Evolutionary conservation across 2,888 invertebrate genomes (phyloP).

Genomic region (Strigamia maritima): DNA sequence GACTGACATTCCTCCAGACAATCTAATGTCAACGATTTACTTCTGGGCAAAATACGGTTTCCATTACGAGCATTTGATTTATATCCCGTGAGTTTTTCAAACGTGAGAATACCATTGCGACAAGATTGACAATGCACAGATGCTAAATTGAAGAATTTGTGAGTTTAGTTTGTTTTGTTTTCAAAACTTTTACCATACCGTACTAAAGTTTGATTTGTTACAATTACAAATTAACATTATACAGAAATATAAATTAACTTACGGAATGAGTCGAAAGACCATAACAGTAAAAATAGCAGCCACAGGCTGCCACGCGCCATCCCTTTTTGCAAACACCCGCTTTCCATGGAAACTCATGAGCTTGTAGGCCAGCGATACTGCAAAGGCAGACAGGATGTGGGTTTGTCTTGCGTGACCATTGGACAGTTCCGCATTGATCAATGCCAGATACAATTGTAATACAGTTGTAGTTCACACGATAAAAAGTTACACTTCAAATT

Average conservation of each 20-base stretch:
- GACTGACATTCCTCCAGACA: conserved; percentile 5
- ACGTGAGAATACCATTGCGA: not conserved
- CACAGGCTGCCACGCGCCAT: conserved; percentile 25
- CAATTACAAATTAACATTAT: no score
- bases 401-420: conserved; percentile 18
- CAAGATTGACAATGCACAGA: not conserved
- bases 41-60: not conserved
- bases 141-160: not conserved
- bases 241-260: not conserved
- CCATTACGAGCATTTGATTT: conserved; percentile 7
- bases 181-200: no score
- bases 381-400: not conserved
- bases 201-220: no score
- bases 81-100: conserved; percentile 20
- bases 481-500: not conserved
- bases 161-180: not conserved
- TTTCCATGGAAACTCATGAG: not conserved
- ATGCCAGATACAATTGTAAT: not conserved
- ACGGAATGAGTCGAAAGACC: not conserved
- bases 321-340: conserved; percentile 17
- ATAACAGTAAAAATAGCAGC: conserved; percentile 16
- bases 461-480: not conserved
- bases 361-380: not conserved
- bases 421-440: conserved; percentile 20
- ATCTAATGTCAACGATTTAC: not conserved